phyloP scores from a whole-genome alignment of 30 jellyfish, hydroid and myxozoan species.

The Aurelia aurita region DNA sequence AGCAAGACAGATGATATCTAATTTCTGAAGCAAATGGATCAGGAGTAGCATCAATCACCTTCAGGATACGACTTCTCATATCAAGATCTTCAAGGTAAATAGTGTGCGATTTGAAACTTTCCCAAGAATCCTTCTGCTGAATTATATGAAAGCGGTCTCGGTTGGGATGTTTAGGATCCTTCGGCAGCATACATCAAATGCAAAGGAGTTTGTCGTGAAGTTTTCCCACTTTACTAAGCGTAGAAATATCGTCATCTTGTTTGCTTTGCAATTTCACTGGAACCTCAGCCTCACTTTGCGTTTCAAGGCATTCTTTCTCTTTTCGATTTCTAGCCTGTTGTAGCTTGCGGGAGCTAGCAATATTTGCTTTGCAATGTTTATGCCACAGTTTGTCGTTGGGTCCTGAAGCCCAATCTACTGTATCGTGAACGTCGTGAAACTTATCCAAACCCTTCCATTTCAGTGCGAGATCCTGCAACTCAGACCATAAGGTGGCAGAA shows the following conservation, averaged over 20 bases:
- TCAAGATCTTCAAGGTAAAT: conserved; percentile 19
- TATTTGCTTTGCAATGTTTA: too few relatives aligned
- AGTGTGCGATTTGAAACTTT: conserved; percentile 22
- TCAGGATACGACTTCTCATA: conserved; percentile 12
- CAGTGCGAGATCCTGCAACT: too few relatives aligned
- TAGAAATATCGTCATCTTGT: background rate
- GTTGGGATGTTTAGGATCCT: background rate
- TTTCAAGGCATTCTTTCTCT: conserved; percentile 1
- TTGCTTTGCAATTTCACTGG: conserved; percentile 1
- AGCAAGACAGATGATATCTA: conserved; percentile 19
- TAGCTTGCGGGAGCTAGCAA: background rate
- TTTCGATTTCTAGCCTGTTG: conserved; percentile 19
- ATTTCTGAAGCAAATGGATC: too few relatives aligned
- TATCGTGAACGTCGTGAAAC: too few relatives aligned
- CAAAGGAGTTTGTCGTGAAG: conserved; percentile 1
- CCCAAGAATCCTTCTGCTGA: conserved; percentile 32
- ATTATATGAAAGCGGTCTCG: conserved; percentile 17
- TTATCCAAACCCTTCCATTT: too few relatives aligned
- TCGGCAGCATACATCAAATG: conserved; percentile 7
- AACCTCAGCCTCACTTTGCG: conserved; percentile 22
- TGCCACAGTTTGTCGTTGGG: too few relatives aligned
- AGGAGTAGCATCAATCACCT: background rate
- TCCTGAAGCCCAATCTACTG: too few relatives aligned
- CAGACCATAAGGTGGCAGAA: too few relatives aligned
- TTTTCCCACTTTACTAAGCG: conserved; percentile 10